These are phyloP conservation scores for Trichonephila clavata DNA, from an alignment of 1,140 invertebrate species.

Conservation along the genomic window DNA sequence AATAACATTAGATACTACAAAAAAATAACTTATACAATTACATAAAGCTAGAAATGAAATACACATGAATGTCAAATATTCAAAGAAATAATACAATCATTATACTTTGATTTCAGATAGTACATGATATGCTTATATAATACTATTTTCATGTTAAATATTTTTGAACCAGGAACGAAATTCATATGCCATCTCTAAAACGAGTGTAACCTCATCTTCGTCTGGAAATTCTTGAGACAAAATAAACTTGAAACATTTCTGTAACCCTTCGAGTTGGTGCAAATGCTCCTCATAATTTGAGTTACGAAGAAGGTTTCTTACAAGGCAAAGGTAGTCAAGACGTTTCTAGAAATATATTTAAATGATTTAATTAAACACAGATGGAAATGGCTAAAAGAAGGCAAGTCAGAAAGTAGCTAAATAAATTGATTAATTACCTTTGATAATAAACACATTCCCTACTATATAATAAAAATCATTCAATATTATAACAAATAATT, in stretches of 20 bases:
- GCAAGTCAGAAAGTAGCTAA: no score
- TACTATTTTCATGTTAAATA: not conserved
- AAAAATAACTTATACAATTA: not conserved
- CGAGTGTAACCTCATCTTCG: conserved; percentile 48
- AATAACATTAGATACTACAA: not conserved
- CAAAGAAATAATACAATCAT: not conserved
- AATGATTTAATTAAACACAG: not conserved
- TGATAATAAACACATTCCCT: no score
- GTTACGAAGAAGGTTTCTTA: conserved; percentile 62
- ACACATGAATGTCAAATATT: not conserved
- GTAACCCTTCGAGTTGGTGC: conserved; percentile 61
- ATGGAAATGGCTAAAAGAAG: no score
- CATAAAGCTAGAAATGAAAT: not conserved
- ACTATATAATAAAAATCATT: no score
- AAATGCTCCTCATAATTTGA: conserved; percentile 62
- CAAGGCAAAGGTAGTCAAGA: conserved; percentile 43
- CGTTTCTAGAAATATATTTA: conserved; percentile 55
- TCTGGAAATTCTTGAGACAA: conserved; percentile 67
- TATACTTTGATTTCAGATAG: conserved; percentile 39
- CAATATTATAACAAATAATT: no score
- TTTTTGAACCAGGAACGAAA: conserved; percentile 54
- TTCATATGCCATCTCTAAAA: conserved; percentile 52
- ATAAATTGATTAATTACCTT: no score
- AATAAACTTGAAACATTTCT: conserved; percentile 60
- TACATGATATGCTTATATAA: conserved; percentile 19